Conservation (phyloP, 2,888 invertebrate genomes). For the Melanophora roralis region DNA sequence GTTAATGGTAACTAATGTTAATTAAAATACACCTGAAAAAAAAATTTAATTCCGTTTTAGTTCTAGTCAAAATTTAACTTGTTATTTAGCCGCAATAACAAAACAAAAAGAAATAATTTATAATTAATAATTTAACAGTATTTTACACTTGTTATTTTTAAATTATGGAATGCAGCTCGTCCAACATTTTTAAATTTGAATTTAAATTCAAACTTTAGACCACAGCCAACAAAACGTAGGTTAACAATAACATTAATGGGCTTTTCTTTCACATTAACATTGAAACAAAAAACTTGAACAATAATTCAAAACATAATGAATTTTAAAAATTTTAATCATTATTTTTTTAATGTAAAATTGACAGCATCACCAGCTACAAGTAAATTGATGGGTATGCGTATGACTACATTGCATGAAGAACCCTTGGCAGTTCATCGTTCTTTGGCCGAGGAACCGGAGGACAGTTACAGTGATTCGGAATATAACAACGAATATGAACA, state of each 20-base stretch:
- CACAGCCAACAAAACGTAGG: slow-evolving; percentile 94
- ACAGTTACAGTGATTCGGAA: slow-evolving; percentile 77
- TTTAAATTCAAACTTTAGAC: slow-evolving; percentile 94
- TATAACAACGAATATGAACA: slow-evolving; percentile 76
- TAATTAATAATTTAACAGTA: slow-evolving; percentile 16
- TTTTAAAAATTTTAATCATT: no score
- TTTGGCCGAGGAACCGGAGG: slow-evolving; percentile 77
- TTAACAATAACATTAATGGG: slow-evolving; percentile 72
- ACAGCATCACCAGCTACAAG: slow-evolving; percentile 89
- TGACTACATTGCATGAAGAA: slow-evolving; percentile 96
- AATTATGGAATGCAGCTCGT: slow-evolving; percentile 88
- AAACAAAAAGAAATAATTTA: neutral
- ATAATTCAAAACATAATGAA: no score
- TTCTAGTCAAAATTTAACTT: slow-evolving; percentile 48
- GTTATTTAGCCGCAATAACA: slow-evolving; percentile 8
- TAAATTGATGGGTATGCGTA: slow-evolving; percentile 87
- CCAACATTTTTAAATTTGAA: slow-evolving; percentile 99
- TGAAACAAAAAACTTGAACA: no score
- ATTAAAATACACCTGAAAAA: slow-evolving; percentile 42
- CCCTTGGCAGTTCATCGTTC: slow-evolving; percentile 79
- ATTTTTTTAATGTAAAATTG: no score
- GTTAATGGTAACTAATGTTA: slow-evolving; percentile 37
- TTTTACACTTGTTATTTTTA: slow-evolving; percentile 22
- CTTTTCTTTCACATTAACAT: no score
- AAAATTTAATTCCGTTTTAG: slow-evolving; percentile 45